Conservation (phyloP, 2,888 invertebrate genomes). For the Alcis repandata region DNA sequence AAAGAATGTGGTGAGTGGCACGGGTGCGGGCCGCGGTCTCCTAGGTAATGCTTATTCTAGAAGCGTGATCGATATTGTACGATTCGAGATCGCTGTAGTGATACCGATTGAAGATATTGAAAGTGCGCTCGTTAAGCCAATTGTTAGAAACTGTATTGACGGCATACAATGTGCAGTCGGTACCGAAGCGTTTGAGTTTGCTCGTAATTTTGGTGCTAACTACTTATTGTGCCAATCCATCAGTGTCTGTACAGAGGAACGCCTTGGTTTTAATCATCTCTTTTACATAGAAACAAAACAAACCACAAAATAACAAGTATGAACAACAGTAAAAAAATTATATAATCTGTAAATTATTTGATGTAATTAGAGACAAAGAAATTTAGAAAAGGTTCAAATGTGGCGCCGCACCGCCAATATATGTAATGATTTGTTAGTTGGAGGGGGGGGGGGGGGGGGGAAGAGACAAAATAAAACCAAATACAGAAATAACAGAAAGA, state of each 20-base stretch:
- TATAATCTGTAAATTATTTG: not conserved
- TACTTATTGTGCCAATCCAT: slow-evolving; percentile 72
- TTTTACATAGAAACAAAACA: slow-evolving; percentile 43
- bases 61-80: slow-evolving; percentile 47
- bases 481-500: slow-evolving; percentile 44
- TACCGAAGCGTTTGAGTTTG: slow-evolving; percentile 62
- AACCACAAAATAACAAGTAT: slow-evolving; percentile 44
- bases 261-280: slow-evolving; percentile 42
- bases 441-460: not conserved
- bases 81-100: slow-evolving; percentile 36
- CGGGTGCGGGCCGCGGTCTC: slow-evolving; percentile 75
- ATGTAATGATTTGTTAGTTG: not conserved
- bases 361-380: not conserved
- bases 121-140: slow-evolving; percentile 46
- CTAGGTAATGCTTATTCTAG: slow-evolving; percentile 41
- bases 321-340: slow-evolving; percentile 24
- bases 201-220: slow-evolving; percentile 63
- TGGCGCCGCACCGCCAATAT: slow-evolving; percentile 67
- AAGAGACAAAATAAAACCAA: slow-evolving; percentile 1
- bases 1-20: slow-evolving; percentile 60
- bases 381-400: slow-evolving; percentile 26
- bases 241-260: slow-evolving; percentile 61
- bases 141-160: slow-evolving; percentile 34
- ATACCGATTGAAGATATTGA: slow-evolving; percentile 31
- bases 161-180: slow-evolving; percentile 56